Evolutionary conservation across 2,888 invertebrate genomes (phyloP), one percentile per base, ranked within the genome.

Genomic region (Parnassius glacialis): DNA sequence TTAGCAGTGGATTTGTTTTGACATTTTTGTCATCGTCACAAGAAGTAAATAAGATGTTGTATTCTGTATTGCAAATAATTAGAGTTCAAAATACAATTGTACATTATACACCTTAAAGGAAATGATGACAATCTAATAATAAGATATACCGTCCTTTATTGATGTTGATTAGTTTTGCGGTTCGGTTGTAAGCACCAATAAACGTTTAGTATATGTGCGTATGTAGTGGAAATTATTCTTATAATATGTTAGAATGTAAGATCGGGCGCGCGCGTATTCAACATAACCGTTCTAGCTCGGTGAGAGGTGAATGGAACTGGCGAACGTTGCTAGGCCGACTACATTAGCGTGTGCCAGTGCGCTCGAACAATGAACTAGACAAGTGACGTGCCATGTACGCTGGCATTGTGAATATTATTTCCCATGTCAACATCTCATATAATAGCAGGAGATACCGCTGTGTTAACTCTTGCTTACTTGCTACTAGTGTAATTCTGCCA

Each of bases 241-340:
- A 65, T 68, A 71, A 69, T 64, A 62, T 67, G 65, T 59, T 65
- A 64, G 68, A 72, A 67, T 57, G 66, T 61, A 56, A 64, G 61
- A 64, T 63, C 55, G 67, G 66, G 66, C 57, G 67, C 67, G 65
- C 65, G 61, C 52, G 68, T 67, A 68, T 69, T 69, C 73, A 71
- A 68, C 72, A 77, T 78, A 80, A 81, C 84, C 84, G 85, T 85
- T 87, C 84, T 83, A 83, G 86, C 84, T 83, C 84, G 83, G 90
- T 89, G 86, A 90, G 90, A 90, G 90, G 90, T 90, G 89, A 90
- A 88, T 86, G 89, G 89, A 87, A 83, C 83, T 79, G 79, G 81
- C 75, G 78, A 83, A 80, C 79, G 85, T 85, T 84, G 89, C 87
- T 87, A 87, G 86, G 87, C 87, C 86, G 84, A 78, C 85, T 79